Percentiles rank a stretch among this genome's conserved stretches.
phyloP scores from a whole-genome alignment of 2,113 vertebrate species.

The Salvelinus namaycush region DNA sequence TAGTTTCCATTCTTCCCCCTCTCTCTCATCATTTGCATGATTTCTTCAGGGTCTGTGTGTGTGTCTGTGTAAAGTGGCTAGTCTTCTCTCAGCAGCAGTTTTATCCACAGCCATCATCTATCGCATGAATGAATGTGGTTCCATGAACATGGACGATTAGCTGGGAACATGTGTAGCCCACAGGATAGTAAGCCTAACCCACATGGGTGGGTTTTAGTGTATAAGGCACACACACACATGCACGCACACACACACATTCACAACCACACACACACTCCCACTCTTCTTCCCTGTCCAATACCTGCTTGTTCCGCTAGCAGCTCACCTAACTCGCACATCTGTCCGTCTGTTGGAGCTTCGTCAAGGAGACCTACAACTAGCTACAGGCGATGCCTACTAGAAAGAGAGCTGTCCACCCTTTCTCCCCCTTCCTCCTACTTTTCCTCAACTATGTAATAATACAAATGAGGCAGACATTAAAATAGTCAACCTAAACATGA shows the following conservation, averaged over 20 bases:
- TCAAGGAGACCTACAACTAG: constrained; percentile 36
- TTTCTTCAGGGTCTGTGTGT: not conserved
- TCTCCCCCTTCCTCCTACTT: not conserved
- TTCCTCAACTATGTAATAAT: not conserved
- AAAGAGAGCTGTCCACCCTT: constrained; percentile 17
- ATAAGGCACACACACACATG: not conserved
- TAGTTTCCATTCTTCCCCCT: not conserved
- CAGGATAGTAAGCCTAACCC: constrained; percentile 6
- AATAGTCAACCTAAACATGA: not conserved
- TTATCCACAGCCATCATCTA: constrained; percentile 20
- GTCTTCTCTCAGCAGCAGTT: not conserved
- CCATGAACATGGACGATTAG: constrained; percentile 45
- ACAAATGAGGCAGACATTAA: not conserved
- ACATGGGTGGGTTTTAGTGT: not conserved
- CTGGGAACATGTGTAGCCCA: constrained; percentile 36
- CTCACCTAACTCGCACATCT: constrained; percentile 16
- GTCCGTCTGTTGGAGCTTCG: constrained; percentile 48
- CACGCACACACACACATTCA: not conserved
- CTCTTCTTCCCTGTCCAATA: not conserved
- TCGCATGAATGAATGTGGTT: constrained; percentile 28
- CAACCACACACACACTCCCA: not conserved
- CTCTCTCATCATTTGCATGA: not conserved
- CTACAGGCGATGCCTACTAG: constrained; percentile 45
- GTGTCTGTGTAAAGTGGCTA: not conserved
- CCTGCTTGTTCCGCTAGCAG: not conserved